Conservation (phyloP, 2,888 invertebrate genomes). For the Digitonthophagus gazella region DNA sequence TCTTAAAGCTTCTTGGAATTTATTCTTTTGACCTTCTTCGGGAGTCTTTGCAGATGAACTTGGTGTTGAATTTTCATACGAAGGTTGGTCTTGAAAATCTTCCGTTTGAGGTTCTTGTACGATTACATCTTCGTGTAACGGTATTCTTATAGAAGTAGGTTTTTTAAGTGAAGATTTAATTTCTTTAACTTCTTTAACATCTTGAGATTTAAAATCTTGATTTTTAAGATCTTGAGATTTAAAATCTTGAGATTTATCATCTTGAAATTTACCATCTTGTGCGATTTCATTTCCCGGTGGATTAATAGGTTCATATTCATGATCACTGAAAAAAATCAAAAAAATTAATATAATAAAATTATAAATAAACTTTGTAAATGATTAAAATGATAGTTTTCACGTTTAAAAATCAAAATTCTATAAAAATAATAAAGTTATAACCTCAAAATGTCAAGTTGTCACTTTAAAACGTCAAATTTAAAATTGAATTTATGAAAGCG, state of each 20-base stretch:
- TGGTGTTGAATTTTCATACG: constrained; percentile 48
- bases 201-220: too few species aligned
- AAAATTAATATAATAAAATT: constrained; percentile 3
- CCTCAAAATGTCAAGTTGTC: not conserved
- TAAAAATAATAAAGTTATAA: not conserved
- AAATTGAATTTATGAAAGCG: not conserved
- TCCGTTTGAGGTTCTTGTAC: constrained; percentile 48
- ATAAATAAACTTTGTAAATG: too few species aligned
- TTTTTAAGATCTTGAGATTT: too few species aligned
- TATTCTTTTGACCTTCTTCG: constrained; percentile 43
- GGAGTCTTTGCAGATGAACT: constrained; percentile 38
- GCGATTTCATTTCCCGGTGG: too few species aligned
- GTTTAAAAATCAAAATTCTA: too few species aligned
- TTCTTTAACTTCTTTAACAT: not conserved
- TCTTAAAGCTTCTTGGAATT: constrained; percentile 65
- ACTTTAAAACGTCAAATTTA: not conserved
- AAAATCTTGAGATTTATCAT: too few species aligned
- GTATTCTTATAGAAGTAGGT: constrained; percentile 33
- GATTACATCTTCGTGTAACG: constrained; percentile 49
- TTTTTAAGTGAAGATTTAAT: constrained; percentile 23
- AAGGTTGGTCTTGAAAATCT: constrained; percentile 56
- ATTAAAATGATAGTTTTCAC: too few species aligned
- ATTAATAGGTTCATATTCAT: constrained; percentile 89
- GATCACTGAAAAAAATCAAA: constrained; percentile 72
- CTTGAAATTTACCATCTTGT: too few species aligned